Conservation (phyloP, 2,113 vertebrate genomes). For the Tupaia chinensis region DNA sequence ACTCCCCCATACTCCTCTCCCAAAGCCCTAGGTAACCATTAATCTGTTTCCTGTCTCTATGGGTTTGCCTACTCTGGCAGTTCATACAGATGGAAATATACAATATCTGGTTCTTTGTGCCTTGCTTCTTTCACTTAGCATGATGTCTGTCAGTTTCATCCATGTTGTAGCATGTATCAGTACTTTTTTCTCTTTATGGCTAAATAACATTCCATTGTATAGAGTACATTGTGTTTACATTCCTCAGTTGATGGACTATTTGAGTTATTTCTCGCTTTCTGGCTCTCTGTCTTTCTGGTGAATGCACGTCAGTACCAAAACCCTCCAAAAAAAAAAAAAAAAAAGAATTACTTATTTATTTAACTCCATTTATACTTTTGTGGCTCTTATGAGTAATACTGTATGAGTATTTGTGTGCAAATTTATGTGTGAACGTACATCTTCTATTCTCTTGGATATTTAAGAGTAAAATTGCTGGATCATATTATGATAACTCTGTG, state of each 20-base stretch:
- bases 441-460: constrained; percentile 11
- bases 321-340: no score
- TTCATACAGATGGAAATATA: not conserved
- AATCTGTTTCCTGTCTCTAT: constrained; percentile 5
- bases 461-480: not conserved
- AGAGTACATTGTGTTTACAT: not conserved
- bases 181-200: constrained; percentile 22
- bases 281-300: no score
- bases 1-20: not conserved
- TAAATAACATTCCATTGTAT: not conserved
- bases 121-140: not conserved
- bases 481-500: not conserved
- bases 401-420: constrained; percentile 21
- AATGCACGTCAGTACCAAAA: no score
- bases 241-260: constrained; percentile 12
- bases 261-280: not conserved
- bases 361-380: no score
- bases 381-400: not conserved
- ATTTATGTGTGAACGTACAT: not conserved
- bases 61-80: not conserved
- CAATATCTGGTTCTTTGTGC: not conserved
- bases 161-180: not conserved
- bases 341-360: no score
- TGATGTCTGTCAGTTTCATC: constrained; percentile 7
- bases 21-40: not conserved